phyloP scores from a whole-genome alignment of 2,888 invertebrate genomes.

The Melikaiella ostensackeni region DNA sequence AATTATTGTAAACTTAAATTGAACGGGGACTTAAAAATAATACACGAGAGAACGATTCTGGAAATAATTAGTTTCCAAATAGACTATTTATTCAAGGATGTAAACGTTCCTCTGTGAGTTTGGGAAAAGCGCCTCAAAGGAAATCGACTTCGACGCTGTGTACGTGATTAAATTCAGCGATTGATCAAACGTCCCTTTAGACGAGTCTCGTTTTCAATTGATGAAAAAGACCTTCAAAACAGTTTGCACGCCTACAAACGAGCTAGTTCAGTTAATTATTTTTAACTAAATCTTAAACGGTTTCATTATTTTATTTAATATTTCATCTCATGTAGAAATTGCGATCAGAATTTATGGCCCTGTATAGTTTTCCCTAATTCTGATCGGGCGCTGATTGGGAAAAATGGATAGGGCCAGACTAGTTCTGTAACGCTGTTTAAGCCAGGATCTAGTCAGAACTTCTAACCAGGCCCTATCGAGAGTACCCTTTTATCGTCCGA shows the following conservation, averaged over 20 bases:
- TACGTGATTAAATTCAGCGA: slow-evolving; percentile 37
- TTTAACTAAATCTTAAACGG: neutral
- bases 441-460: too few species aligned
- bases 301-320: too few species aligned
- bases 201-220: slow-evolving; percentile 33
- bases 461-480: too few species aligned
- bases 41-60: neutral
- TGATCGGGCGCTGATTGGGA: too few species aligned
- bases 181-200: slow-evolving; percentile 34
- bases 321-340: too few species aligned
- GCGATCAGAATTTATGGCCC: too few species aligned
- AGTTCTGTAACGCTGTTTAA: too few species aligned
- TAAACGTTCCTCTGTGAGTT: slow-evolving; percentile 8
- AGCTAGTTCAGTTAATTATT: neutral
- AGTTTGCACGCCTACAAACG: neutral
- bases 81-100: slow-evolving; percentile 9
- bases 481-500: too few species aligned
- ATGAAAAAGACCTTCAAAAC: slow-evolving; percentile 18
- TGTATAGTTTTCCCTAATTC: too few species aligned
- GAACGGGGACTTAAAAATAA: neutral
- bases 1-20: neutral
- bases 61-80: neutral
- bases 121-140: slow-evolving; percentile 12
- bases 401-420: too few species aligned
- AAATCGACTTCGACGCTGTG: slow-evolving; percentile 26